These are phyloP conservation scores for Tiaroga cobitis DNA, from an alignment of 2,797 vertebrate species.

Conservation along the genomic window DNA sequence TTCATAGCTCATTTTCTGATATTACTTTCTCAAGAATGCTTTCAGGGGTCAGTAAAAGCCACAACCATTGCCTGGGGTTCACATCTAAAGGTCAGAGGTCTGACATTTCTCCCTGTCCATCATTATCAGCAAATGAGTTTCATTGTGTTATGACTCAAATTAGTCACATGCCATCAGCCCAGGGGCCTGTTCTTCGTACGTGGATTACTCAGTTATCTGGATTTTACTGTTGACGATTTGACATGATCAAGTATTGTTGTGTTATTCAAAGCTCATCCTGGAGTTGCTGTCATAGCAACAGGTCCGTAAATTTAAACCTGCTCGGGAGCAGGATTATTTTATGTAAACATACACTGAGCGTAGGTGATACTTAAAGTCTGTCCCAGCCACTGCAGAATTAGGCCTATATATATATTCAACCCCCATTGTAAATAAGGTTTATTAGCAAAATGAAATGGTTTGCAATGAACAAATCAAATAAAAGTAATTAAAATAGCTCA, in stretches of 20 bases:
- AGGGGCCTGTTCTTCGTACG: neutral
- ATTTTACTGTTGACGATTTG: neutral
- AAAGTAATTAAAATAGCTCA: too few species aligned
- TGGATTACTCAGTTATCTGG: neutral
- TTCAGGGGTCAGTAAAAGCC: slow-evolving; percentile 51
- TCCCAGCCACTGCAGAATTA: neutral
- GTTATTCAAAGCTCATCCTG: neutral
- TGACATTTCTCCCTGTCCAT: slow-evolving; percentile 75
- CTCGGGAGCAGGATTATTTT: neutral
- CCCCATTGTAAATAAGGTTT: too few species aligned
- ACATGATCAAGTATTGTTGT: neutral
- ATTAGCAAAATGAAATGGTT: too few species aligned
- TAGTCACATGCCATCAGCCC: slow-evolving; percentile 35
- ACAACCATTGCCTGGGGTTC: slow-evolving; percentile 67
- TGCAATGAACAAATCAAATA: too few species aligned
- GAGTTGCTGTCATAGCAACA: neutral
- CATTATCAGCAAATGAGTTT: slow-evolving; percentile 48
- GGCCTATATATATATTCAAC: too few species aligned
- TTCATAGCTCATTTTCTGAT: slow-evolving; percentile 19
- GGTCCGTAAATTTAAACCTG: neutral
- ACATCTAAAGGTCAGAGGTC: slow-evolving; percentile 77
- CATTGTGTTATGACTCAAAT: slow-evolving; percentile 27
- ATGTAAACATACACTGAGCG: neutral
- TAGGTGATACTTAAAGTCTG: neutral
- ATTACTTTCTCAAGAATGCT: slow-evolving; percentile 33